A percentile compares a stretch with the other conserved stretches of the same genome.
These are phyloP conservation scores for Drosophila heteroneura DNA, from an alignment of 2,888 invertebrate species.

Conservation along the genomic window DNA sequence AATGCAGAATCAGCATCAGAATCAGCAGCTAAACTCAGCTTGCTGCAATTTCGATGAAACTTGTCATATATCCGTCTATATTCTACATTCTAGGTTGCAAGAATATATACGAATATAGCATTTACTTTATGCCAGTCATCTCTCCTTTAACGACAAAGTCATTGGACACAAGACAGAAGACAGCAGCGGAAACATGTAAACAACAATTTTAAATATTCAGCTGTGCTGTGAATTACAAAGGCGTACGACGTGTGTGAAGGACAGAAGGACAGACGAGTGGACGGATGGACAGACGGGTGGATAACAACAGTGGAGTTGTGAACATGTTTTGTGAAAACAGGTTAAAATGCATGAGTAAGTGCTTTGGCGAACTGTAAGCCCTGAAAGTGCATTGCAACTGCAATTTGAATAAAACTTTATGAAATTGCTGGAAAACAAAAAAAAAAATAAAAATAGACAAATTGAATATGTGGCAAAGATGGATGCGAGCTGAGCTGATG, in stretches of 20 bases:
- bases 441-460: background rate
- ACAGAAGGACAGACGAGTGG: background rate
- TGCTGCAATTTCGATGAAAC: no score
- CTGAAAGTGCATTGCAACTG: background rate
- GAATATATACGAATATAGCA: background rate
- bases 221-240: background rate
- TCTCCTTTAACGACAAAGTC: background rate
- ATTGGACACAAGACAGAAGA: background rate
- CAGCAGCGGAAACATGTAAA: constrained; percentile 11
- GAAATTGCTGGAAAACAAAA: background rate
- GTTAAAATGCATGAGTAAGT: background rate
- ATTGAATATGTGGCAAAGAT: background rate
- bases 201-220: constrained; percentile 24
- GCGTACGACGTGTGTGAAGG: background rate
- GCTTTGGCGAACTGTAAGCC: background rate
- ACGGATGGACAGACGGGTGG: background rate
- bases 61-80: no score
- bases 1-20: no score
- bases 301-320: background rate
- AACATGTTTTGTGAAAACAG: background rate
- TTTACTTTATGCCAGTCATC: background rate
- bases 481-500: background rate
- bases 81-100: background rate
- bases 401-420: background rate
- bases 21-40: no score